Base-by-base conservation (phyloP, 2,113 vertebrate genomes). In the Cricetomys ansorgei region DNA sequence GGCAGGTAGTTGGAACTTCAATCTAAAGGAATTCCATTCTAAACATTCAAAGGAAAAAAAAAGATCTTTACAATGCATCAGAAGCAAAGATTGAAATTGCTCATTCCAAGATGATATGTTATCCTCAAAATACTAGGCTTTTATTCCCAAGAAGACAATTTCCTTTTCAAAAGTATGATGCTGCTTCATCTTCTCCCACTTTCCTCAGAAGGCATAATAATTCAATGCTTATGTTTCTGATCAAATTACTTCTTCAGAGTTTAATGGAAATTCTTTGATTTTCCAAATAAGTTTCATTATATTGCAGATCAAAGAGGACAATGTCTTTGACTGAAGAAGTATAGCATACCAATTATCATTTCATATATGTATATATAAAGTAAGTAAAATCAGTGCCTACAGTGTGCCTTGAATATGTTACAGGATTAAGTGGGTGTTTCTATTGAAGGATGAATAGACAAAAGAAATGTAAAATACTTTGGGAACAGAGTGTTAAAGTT, bases 241-340 rank as follows among this genome's bases (percentile, higher is more conserved):
- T 97, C 94, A 96, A 97, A 94, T 95, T 40, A 93, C 79, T 97
- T 97, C 65, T 94, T 98, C 77, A 89, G 77, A 96, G 97, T 98
- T 98, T 97, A 85, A 97, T 93, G 98, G 94, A 98, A 45, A 94
- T 96, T 92, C 97, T 98, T 98, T 98, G 98, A 98, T 91, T 98
- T 97, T 98, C 64, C 97, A 97, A 98, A 98, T 98, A 98, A 98
- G 96, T 97, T 97, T 98, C 91, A 98, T 98, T 98, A 98, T 96
- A 95, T 83, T 92, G 59, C 73, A 97, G 94, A 98, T 98, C 97
- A 98, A 98, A 98, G 94, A 94, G 87, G 89, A 95, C 95, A 98
- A 96, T 98, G 97, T 92, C 77, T 97, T 98, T 98, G 92, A 98
- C 93, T 72, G 97, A 97, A 98, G 83, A 62, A 92, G 69, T 96